These are phyloP conservation scores for Ellobius talpinus DNA, from an alignment of 2,113 vertebrate species.

Conservation along the genomic window DNA sequence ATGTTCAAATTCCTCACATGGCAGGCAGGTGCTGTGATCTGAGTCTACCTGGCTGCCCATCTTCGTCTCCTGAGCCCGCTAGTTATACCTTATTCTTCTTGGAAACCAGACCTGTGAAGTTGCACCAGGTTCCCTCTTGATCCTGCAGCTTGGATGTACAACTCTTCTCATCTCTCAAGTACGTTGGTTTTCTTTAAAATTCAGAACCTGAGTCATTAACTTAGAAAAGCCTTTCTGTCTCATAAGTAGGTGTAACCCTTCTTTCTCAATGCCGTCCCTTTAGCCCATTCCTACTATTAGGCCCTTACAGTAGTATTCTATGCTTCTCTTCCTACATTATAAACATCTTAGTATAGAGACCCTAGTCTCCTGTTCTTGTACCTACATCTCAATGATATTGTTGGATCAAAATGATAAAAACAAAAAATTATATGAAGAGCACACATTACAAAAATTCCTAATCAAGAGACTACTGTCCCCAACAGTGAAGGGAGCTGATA, in stretches of 20 bases:
- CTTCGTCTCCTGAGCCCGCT: background rate
- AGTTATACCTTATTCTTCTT: background rate
- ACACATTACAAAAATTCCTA: background rate
- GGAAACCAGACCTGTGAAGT: background rate
- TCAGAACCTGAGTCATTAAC: background rate
- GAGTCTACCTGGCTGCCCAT: background rate
- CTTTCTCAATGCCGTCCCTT: background rate
- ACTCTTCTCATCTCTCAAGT: background rate
- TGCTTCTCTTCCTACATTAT: background rate
- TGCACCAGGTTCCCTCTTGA: background rate
- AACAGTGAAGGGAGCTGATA: background rate
- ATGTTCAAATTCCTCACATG: background rate
- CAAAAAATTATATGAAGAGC: background rate
- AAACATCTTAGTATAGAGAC: background rate
- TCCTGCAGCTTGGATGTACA: constrained; percentile 34
- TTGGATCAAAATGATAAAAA: constrained; percentile 17
- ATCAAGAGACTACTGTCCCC: background rate
- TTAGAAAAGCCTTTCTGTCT: background rate
- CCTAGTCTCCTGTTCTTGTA: background rate
- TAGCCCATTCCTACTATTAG: background rate
- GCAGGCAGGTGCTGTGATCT: too few species aligned
- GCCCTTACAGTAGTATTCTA: background rate
- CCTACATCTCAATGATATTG: background rate
- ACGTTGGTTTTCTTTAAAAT: constrained; percentile 12
- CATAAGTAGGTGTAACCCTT: background rate